phyloP scores from a whole-genome alignment of 2,888 invertebrate species.

The Cerceris rybyensis region DNA sequence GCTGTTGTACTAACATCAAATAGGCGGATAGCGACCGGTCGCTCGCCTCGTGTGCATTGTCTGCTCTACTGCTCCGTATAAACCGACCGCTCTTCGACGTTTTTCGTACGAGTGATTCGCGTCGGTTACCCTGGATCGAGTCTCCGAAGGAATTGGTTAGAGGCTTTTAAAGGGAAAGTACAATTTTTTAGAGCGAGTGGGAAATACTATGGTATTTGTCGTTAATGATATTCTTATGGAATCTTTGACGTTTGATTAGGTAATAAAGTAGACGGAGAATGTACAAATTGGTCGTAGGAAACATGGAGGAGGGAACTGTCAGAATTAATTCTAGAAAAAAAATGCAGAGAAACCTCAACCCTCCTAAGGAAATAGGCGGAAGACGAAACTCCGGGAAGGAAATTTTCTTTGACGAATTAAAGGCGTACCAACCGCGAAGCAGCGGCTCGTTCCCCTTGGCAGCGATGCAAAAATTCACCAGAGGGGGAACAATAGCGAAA shows the following conservation, averaged over 20 bases:
- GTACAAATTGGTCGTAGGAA: not conserved
- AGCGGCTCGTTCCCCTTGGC: slow-evolving; percentile 36
- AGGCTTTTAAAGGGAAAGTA: not conserved
- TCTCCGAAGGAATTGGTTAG: slow-evolving; percentile 12
- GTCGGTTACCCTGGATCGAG: slow-evolving; percentile 35
- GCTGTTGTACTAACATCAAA: slow-evolving; percentile 82
- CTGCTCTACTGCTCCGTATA: slow-evolving; percentile 76
- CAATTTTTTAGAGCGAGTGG: not conserved
- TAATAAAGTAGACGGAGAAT: too few species aligned
- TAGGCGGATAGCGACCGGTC: slow-evolving; percentile 81
- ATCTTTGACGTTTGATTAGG: too few species aligned
- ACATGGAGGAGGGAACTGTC: not conserved
- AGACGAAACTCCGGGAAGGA: slow-evolving; percentile 40
- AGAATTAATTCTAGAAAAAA: slow-evolving; percentile 14
- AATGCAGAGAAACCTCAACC: not conserved
- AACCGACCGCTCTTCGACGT: slow-evolving; percentile 67
- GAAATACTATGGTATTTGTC: not conserved
- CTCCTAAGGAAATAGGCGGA: slow-evolving; percentile 3
- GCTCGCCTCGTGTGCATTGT: slow-evolving; percentile 76
- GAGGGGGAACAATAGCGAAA: slow-evolving; percentile 76
- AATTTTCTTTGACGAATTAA: slow-evolving; percentile 63
- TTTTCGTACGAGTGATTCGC: slow-evolving; percentile 60
- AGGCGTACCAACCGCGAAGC: slow-evolving; percentile 23
- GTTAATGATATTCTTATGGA: too few species aligned
- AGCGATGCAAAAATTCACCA: slow-evolving; percentile 75